Conservation (phyloP, 2,888 invertebrate genomes). For the Mechanitis messenoides region DNA sequence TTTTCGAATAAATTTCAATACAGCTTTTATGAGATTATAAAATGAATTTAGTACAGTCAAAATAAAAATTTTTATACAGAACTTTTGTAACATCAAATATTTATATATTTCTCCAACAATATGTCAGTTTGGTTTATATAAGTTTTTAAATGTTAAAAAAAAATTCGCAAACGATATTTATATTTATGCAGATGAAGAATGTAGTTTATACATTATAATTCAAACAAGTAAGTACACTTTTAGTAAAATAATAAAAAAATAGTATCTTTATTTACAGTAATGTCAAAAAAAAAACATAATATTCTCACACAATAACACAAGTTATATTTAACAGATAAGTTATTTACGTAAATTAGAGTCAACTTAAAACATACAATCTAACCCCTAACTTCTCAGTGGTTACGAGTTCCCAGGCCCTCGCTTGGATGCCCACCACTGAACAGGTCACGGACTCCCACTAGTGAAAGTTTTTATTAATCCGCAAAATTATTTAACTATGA, state of each 20-base stretch:
- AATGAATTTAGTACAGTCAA: background rate
- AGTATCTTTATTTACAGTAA: background rate
- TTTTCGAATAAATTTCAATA: slow-evolving; percentile 1
- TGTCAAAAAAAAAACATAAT: background rate
- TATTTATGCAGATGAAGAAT: no score
- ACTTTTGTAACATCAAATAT: no score
- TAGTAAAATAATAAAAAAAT: no score
- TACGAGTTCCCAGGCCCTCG: slow-evolving; percentile 40
- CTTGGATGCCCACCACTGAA: slow-evolving; percentile 38
- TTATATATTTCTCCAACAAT: no score
- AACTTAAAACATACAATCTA: slow-evolving; percentile 11
- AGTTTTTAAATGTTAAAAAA: no score
- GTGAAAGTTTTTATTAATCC: slow-evolving; percentile 28
- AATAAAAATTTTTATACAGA: background rate
- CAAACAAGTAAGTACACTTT: no score
- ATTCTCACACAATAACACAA: slow-evolving; percentile 12
- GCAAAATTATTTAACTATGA: background rate
- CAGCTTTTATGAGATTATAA: slow-evolving; percentile 1
- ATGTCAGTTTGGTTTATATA: no score
- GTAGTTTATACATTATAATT: no score
- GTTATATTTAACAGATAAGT: slow-evolving; percentile 6
- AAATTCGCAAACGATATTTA: no score
- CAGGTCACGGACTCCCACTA: slow-evolving; percentile 36
- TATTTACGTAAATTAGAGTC: slow-evolving; percentile 8
- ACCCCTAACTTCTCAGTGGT: slow-evolving; percentile 11